Percentiles rank a stretch among this genome's conserved stretches.
phyloP scores from a whole-genome alignment of 1,140 invertebrate species.

The Anadara kagoshimensis region DNA sequence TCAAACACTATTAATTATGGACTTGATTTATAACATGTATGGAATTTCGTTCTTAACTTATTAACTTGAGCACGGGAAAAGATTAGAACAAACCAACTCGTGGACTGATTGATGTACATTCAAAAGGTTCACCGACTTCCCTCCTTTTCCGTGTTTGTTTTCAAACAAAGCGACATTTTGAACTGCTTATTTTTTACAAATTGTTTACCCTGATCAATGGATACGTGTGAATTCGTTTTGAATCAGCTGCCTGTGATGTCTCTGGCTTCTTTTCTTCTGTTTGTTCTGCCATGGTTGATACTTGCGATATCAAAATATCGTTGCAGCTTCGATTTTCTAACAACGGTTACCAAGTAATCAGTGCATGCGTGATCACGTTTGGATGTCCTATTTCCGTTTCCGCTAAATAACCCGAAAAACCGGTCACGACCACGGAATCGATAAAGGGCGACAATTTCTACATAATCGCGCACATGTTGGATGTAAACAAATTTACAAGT shows the following conservation, averaged over 20 bases:
- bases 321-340: neutral
- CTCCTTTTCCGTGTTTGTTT: neutral
- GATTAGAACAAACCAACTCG: too few species aligned
- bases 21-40: too few species aligned
- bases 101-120: too few species aligned
- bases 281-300: constrained; percentile 41
- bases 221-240: constrained; percentile 47
- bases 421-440: too few species aligned
- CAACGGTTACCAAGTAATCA: too few species aligned
- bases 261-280: constrained; percentile 48
- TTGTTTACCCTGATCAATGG: constrained; percentile 48
- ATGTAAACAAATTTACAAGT: neutral
- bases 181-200: neutral
- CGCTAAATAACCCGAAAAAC: too few species aligned
- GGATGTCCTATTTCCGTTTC: neutral
- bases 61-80: too few species aligned
- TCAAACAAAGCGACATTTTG: neutral
- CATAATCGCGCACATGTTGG: neutral
- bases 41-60: too few species aligned
- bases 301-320: neutral
- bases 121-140: too few species aligned
- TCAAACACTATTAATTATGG: too few species aligned
- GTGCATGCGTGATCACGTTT: neutral
- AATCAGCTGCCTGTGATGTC: constrained; percentile 3
- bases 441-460: too few species aligned